These are phyloP conservation scores for Halyomorpha halys DNA, from an alignment of 1,140 invertebrate genomes.

Conservation along the genomic window DNA sequence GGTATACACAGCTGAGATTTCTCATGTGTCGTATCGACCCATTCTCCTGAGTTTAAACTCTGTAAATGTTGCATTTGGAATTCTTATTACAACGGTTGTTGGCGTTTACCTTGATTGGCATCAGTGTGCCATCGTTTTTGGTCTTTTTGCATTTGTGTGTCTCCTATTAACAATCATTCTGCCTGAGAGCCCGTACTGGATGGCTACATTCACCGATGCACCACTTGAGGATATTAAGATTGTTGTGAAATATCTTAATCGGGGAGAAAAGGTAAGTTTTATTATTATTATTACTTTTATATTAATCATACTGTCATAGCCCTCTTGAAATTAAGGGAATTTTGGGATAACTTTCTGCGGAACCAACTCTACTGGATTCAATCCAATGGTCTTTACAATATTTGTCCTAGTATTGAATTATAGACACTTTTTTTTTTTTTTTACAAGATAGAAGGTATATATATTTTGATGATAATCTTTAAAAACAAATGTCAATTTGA, in stretches of 20 bases:
- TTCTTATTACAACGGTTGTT: constrained; percentile 38
- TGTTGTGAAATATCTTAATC: not conserved
- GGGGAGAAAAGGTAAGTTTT: not conserved
- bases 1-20: constrained; percentile 47
- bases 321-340: no score
- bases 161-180: constrained; percentile 36
- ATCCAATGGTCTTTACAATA: no score
- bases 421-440: no score
- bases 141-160: constrained; percentile 34
- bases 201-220: constrained; percentile 33
- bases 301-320: no score
- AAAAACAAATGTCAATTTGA: no score
- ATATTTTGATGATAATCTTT: no score
- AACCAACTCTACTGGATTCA: no score
- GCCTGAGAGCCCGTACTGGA: constrained; percentile 49
- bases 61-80: constrained; percentile 38
- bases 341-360: no score
- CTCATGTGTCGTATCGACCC: constrained; percentile 41
- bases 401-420: no score
- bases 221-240: not conserved
- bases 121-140: constrained; percentile 38
- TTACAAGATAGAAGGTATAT: no score
- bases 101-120: constrained; percentile 41
- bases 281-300: no score
- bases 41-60: constrained; percentile 46